Base-by-base conservation (phyloP, 2,888 invertebrate genomes). In the Mylabris sibirica region DNA sequence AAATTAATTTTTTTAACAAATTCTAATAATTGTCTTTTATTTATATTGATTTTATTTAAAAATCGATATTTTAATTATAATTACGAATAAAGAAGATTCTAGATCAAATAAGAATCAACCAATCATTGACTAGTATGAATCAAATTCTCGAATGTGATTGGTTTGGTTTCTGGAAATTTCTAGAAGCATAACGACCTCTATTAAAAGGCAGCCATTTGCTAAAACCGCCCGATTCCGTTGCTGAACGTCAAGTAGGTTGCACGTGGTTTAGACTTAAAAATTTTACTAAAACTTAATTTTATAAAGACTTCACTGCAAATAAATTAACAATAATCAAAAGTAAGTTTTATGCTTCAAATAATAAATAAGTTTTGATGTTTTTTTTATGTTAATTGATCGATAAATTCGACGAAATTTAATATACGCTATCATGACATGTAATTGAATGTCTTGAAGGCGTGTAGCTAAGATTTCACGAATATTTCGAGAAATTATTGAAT, bases 191-290 rank as follows among this genome's bases (percentile, higher is more conserved):
- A 69, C 74, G 79, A 74, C 76, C 74, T 68, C 69, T 72, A 71
- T 82, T 84, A 84, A 84, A 74, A 85, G 81, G 77, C 83, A 74
- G 82, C 82, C 82, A 65, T 65, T 49, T 60, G 20, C 11, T 17
- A 12, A 20, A 64, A 64, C 22, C 72, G 65, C 70, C 71, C 76
- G 81, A 83, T 83, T 84, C 80, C 80, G 77, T 77, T 72, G 69
- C 75, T 73, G 78, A 71, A 76, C 64, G 76, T 77, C 72, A 68
- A 70, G 75, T 65, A 71, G 75, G 69, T 67, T 72, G 75, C 75
- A 75, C 75, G 76, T 77, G 49, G 22, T 3, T 49, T 57, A 1
- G 72, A 71, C 74, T 74, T 75, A 75, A 77, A 24, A 20, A 49
- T 20, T 20, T 49, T 49, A 57, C 5, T 20, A 1, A 11, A 49